Base-by-base conservation (phyloP, 2,113 vertebrate species). In the Campylorhamphus procurvoides region DNA sequence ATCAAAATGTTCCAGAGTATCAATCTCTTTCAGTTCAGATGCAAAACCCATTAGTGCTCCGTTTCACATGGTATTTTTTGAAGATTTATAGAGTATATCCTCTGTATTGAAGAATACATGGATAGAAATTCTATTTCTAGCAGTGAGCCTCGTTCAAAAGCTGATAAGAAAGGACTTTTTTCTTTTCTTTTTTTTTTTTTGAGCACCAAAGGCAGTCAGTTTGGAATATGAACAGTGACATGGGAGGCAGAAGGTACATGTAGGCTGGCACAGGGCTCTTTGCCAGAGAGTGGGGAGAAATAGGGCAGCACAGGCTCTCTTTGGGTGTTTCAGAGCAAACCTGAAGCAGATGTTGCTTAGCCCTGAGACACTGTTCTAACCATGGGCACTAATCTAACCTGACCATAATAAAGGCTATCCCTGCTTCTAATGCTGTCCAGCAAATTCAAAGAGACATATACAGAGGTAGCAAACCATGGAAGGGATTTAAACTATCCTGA, bases 281-380 rank as follows among this genome's bases (percentile, higher is more conserved):
- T 94, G 79, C 67, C 60, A 69, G 53, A 15, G 33, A 68, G 12
- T 46, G 50, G 53, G 79, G 53, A 80, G 67, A 90, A 95, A 83
- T 7, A 62, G 62, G 56, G 84, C 62, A 91, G 71, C 37, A 33
- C 37, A 64, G 44, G 14, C 63, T 87, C 59, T 79, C 50, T 82
- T 81, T 39, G 60, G 62, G 13, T 87, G 68, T 87, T 90, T 78
- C 44, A 85, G 66, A 73, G n/a, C 31, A 88, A 76, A 94, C 73
- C 63, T 69, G 58, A 74, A 93, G 86, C 91, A 88, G 89, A 75
- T 93, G 85, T 91, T 91, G 44, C 23, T 91, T 79, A 74, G 83
- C 80, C 84, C 53, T 73, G 49, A 81, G 78, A 73, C 29, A 24
- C 24, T 80, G 46, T 37, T 82, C 27, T 93, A 79, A 58, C 69